Evolutionary conservation across 2,113 vertebrate species (phyloP), one percentile per base, ranked within the genome.

Genomic region (Cisticola juncidis): DNA sequence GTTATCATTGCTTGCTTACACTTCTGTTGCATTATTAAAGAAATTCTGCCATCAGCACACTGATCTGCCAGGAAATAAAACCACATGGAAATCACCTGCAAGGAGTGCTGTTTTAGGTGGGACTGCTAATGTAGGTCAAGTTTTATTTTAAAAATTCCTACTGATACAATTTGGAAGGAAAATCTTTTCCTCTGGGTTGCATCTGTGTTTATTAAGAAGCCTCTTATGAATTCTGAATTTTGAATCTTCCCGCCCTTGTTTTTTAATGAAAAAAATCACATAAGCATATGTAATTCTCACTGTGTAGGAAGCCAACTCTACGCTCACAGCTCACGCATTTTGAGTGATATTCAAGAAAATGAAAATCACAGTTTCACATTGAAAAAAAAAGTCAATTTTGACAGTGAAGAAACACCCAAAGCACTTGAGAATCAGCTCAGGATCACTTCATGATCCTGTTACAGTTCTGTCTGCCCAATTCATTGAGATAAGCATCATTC

Each of bases 41-140:
- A 82, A 95, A 93, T 73, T 66, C 70, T 82, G 64, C 81, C 68
- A 80, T 58, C 79, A 86, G 81, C 82, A 77, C 38, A 54, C 23
- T 44, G 50, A 88, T 29, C 58, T 85, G 47, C 74, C 56, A 62
- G 64, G 74, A 95, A 66, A 71, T 19, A 76, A 94, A 93, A 40
- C 31, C 81, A 76, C 71, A 71, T 6, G 56, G 64, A 93, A 96
- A 93, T 80, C 92, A 94, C 79, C 93, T 94, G 93, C 90, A 88
- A 94, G 70, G 90, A 92, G 54, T 83, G 87, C 74, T 88, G 31
- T 86, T 82, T 86, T 90, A 70, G 64, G 42, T 38, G 19, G 33
- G 47, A 60, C n/a, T 90, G 72, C 25, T 92, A 90, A 95, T 81
- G 68, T 86, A 94, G 88, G 92, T 93, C 94, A 95, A 68, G 56